Evolutionary conservation across 2,113 vertebrate genomes (phyloP), one percentile per base, ranked within the genome.

Genomic region (Nycticryphes semicollaris): DNA sequence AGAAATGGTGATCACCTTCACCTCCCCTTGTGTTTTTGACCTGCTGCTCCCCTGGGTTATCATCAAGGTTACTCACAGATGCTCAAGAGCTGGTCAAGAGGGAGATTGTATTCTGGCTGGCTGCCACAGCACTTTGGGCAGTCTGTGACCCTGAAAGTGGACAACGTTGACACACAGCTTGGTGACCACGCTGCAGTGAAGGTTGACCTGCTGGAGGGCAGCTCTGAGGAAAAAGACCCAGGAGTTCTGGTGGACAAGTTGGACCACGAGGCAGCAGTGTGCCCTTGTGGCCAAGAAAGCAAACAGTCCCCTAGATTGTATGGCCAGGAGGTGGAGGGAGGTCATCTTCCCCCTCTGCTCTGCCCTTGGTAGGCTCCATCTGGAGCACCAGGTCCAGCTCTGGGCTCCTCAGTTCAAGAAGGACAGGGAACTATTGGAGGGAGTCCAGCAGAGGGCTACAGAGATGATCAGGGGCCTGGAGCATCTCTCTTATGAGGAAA

Each of bases 111-210:
- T 20, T n/a, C 33, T 19, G 0, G 15, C 37, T 18, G 48, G 43
- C n/a, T n/a, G n/a, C n/a, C 53, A 27, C 31, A 31, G 51, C 2
- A 6, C 33, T 25, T 37, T 8, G 53, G 8, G 28, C 21, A 60
- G 6, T 12, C 77, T 59, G 25, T 12, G 24, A 35, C 2, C 43
- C 27, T 51, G 4, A 20, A 9, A 41, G 25, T 4, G 45, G 20
- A 16, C 37, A 20, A n/a, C 7, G 15, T 5, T 31, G 41, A 22
- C 30, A 7, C 2, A 4, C 35, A 24, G 39, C 66, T 41, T 2
- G 0, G 21, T 18, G 50, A 1, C 7, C 3, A 1, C 28, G 0
- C 31, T 16, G 60, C 45, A 12, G 39, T 31, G 24, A 76, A 80
- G 89, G 33, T 12, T 62, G 60, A 19, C 10, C 24, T 27, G 24